A percentile compares a stretch with the other conserved stretches of the same genome.
Conservation (phyloP, 2,888 invertebrate species). For the Mellilla xanthometata region DNA sequence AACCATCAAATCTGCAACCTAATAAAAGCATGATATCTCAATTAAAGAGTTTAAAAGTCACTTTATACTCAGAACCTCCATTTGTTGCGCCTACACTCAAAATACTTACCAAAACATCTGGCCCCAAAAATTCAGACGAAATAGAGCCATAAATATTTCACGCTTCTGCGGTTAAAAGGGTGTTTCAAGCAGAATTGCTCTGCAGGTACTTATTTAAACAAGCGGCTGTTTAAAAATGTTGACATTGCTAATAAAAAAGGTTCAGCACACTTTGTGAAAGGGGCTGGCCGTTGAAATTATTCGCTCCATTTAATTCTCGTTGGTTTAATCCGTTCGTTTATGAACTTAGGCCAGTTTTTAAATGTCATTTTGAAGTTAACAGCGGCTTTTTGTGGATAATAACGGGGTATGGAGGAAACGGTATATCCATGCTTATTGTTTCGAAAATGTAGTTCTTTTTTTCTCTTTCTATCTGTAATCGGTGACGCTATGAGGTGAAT, state of each 20-base stretch:
- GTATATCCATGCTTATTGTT: too few relatives aligned
- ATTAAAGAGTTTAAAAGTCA: too few relatives aligned
- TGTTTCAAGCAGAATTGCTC: slow-evolving; percentile 35
- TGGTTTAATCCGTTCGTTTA: slow-evolving; percentile 36
- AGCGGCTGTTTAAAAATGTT: slow-evolving; percentile 41
- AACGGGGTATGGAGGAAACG: too few relatives aligned
- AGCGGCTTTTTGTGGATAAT: too few relatives aligned
- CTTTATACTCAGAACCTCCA: too few relatives aligned
- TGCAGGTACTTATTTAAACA: slow-evolving; percentile 32
- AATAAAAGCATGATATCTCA: too few relatives aligned
- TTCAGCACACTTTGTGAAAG: slow-evolving; percentile 33
- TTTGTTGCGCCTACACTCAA: too few relatives aligned
- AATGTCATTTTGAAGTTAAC: slow-evolving; percentile 32
- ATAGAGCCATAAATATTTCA: slow-evolving; percentile 34
- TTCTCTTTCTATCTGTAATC: too few relatives aligned
- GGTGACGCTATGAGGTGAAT: too few relatives aligned
- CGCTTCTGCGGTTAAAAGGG: slow-evolving; percentile 27
- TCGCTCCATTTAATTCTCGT: slow-evolving; percentile 33
- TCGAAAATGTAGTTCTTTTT: too few relatives aligned
- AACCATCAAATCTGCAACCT: too few relatives aligned
- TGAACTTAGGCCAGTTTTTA: slow-evolving; percentile 34
- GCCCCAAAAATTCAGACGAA: slow-evolving; percentile 12
- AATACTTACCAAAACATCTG: background rate
- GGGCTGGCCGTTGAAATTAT: slow-evolving; percentile 32
- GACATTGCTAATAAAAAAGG: slow-evolving; percentile 47